phyloP scores from a whole-genome alignment of 2,113 vertebrate species.

The Mirza zaza region DNA sequence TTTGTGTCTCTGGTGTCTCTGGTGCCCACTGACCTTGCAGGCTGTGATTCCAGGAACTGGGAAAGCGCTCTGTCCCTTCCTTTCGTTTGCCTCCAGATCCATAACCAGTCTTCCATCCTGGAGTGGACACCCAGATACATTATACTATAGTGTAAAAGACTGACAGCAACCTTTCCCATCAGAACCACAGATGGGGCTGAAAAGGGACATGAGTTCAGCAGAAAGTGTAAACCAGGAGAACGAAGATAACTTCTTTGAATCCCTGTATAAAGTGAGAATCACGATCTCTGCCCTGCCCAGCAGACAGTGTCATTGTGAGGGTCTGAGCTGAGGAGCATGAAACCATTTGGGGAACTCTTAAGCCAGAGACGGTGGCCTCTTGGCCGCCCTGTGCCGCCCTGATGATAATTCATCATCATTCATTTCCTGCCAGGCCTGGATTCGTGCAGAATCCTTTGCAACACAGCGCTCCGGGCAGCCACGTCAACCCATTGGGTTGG shows the following conservation, averaged over 20 bases:
- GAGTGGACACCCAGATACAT: not conserved
- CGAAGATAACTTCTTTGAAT: not conserved
- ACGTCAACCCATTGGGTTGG: too few relatives aligned
- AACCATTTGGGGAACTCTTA: not conserved
- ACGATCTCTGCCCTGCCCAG: accelerated
- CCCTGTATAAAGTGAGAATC: too few relatives aligned
- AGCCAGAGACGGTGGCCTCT: accelerated
- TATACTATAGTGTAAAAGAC: not conserved
- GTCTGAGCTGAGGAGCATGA: not conserved
- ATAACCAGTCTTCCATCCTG: not conserved
- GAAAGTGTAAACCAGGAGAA: not conserved
- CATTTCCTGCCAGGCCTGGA: not conserved
- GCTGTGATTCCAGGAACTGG: not conserved
- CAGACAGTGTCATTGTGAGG: accelerated
- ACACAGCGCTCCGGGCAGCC: not conserved
- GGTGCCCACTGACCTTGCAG: not conserved
- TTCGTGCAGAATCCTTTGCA: not conserved
- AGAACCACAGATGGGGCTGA: not conserved
- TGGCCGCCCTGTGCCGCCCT: accelerated
- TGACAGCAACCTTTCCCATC: not conserved
- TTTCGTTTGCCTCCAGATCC: not conserved
- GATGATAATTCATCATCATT: not conserved
- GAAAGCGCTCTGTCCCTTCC: not conserved
- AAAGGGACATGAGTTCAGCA: accelerated
- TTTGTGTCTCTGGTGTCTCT: not conserved